These are phyloP conservation scores for Formica selysi DNA, from an alignment of 1,140 invertebrate species.

Conservation along the genomic window DNA sequence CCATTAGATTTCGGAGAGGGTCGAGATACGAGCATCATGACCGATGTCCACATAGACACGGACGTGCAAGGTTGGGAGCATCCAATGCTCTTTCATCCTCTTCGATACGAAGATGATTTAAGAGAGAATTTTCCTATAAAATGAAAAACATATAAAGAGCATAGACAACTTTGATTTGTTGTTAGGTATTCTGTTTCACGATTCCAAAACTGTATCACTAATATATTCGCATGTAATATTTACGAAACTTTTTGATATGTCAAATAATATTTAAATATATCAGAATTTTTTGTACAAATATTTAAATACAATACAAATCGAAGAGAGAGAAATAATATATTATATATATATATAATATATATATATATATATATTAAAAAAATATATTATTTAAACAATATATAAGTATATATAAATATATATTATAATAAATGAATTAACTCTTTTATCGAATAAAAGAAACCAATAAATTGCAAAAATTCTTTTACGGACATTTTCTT, in stretches of 20 bases:
- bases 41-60: conserved; percentile 20
- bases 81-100: neutral
- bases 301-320: neutral
- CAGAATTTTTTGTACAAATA: neutral
- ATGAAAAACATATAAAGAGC: neutral
- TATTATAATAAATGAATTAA: too few species aligned
- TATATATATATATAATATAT: neutral
- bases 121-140: conserved; percentile 14
- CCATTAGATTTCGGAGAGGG: conserved; percentile 59
- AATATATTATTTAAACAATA: neutral
- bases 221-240: neutral
- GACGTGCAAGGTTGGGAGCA: conserved; percentile 20
- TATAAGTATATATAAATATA: neutral
- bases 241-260: neutral
- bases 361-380: conserved; percentile 9
- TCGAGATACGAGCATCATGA: conserved; percentile 41
- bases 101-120: neutral
- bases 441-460: too few species aligned
- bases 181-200: conserved; percentile 1
- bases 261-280: neutral
- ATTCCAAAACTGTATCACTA: neutral
- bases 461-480: too few species aligned
- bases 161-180: conserved; percentile 17
- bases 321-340: too few species aligned
- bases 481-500: too few species aligned